These are phyloP conservation scores for Syngnathus acus DNA, from an alignment of 2,797 vertebrate genomes.

Conservation along the genomic window DNA sequence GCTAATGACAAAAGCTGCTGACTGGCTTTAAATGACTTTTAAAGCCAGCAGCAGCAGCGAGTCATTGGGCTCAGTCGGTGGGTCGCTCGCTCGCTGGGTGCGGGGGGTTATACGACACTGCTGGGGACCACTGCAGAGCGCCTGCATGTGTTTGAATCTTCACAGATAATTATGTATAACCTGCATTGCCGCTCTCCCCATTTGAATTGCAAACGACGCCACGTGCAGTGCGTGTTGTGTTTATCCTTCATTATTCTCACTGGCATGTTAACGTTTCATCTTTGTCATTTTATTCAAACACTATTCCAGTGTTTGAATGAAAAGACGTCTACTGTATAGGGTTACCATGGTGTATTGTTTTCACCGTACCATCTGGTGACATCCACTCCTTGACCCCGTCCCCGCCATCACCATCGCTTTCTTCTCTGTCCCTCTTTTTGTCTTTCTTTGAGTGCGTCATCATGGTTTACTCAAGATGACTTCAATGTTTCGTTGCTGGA, in stretches of 20 bases:
- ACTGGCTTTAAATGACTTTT: constrained; percentile 1
- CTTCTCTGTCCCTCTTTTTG: constrained; percentile 1
- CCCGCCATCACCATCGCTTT: constrained; percentile 21
- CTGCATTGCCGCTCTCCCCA: background rate
- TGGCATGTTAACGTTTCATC: no score
- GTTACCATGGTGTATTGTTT: constrained; percentile 61
- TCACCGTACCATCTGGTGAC: constrained; percentile 63
- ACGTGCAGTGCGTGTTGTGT: background rate
- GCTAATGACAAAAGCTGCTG: constrained; percentile 7
- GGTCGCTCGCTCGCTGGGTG: background rate
- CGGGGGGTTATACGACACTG: background rate
- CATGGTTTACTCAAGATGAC: background rate
- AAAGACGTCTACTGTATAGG: constrained; percentile 32
- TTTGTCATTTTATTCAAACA: background rate
- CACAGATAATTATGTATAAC: background rate
- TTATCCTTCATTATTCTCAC: background rate
- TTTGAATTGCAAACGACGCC: background rate
- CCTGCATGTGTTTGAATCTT: background rate
- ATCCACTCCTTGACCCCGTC: constrained; percentile 16
- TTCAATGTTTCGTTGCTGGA: background rate
- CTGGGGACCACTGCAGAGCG: background rate
- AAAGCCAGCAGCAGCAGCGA: background rate
- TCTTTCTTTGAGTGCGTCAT: background rate
- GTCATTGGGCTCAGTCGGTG: background rate
- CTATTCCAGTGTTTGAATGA: constrained; percentile 25